phyloP scores from a whole-genome alignment of 2,797 vertebrate species.

The Sebastes minor region DNA sequence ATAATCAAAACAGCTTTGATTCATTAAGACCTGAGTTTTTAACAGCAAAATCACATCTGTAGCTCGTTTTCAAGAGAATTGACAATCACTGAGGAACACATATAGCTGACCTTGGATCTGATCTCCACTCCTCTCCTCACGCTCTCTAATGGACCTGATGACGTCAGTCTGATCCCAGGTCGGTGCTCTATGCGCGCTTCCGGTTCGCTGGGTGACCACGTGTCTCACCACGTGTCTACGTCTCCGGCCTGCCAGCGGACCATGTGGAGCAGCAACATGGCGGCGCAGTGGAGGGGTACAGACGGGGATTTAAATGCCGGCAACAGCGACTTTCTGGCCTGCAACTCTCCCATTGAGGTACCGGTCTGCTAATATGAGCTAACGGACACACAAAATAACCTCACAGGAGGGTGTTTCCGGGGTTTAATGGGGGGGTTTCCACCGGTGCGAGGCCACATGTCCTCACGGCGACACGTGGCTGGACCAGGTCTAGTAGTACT shows the following conservation, averaged over 20 bases:
- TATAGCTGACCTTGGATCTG: slow-evolving; percentile 33
- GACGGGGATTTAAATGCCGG: slow-evolving; percentile 78
- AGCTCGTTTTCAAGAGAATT: neutral
- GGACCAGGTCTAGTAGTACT: slow-evolving; percentile 11
- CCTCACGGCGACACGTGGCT: slow-evolving; percentile 78
- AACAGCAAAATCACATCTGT: neutral
- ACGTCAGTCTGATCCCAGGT: slow-evolving; percentile 43
- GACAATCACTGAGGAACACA: neutral
- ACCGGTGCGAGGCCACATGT: slow-evolving; percentile 49
- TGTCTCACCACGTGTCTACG: slow-evolving; percentile 78
- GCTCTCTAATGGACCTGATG: rapidly evolving
- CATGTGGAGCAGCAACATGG: slow-evolving; percentile 88
- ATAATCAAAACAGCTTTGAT: neutral
- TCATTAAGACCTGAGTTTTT: neutral
- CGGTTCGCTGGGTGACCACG: slow-evolving; percentile 61
- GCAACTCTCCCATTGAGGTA: slow-evolving; percentile 68
- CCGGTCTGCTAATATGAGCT: neutral
- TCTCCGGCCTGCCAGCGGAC: slow-evolving; percentile 53
- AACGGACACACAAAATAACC: rapidly evolving
- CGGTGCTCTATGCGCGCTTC: slow-evolving; percentile 6
- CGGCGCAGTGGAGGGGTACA: slow-evolving; percentile 85
- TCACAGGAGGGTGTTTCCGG: neutral
- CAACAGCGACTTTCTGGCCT: slow-evolving; percentile 47
- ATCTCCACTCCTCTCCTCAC: neutral
- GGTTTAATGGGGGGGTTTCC: neutral